A percentile compares a stretch with the other conserved stretches of the same genome.
phyloP scores from a whole-genome alignment of 2,888 invertebrate species.

The Cryptocephalus primarius region DNA sequence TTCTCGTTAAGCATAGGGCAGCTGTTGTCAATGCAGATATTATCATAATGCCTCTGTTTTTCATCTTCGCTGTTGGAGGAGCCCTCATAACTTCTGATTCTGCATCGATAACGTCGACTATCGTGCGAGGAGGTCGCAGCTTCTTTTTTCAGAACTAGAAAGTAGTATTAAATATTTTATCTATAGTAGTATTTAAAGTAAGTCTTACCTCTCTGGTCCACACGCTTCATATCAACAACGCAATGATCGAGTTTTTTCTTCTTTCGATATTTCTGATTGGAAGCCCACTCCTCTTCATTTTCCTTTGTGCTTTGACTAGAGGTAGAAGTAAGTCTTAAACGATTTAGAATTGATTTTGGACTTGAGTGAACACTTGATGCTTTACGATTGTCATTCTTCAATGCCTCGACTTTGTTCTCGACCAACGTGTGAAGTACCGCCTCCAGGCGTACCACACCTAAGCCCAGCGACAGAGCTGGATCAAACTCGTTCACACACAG shows the following conservation, averaged over 20 bases:
- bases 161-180: background rate
- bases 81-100: slow-evolving; percentile 10
- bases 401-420: slow-evolving; percentile 58
- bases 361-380: slow-evolving; percentile 32
- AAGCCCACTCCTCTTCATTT: slow-evolving; percentile 9
- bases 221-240: slow-evolving; percentile 9
- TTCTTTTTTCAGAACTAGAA: slow-evolving; percentile 34
- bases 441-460: slow-evolving; percentile 52
- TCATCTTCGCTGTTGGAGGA: slow-evolving; percentile 16
- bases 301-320: slow-evolving; percentile 11
- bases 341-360: slow-evolving; percentile 31
- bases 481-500: slow-evolving; percentile 18
- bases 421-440: slow-evolving; percentile 60
- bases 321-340: slow-evolving; percentile 21
- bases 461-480: slow-evolving; percentile 24
- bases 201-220: slow-evolving; percentile 13
- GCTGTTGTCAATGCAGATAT: slow-evolving; percentile 12
- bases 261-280: slow-evolving; percentile 12
- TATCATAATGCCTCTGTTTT: slow-evolving; percentile 9
- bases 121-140: slow-evolving; percentile 17
- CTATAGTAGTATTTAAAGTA: background rate
- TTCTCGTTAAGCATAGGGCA: slow-evolving; percentile 11
- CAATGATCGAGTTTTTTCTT: slow-evolving; percentile 1
- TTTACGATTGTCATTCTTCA: slow-evolving; percentile 40
- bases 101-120: slow-evolving; percentile 13